A percentile compares a stretch with the other conserved stretches of the same genome.
These are phyloP conservation scores for Suillia variegata DNA, from an alignment of 2,888 invertebrate genomes.

Conservation along the genomic window DNA sequence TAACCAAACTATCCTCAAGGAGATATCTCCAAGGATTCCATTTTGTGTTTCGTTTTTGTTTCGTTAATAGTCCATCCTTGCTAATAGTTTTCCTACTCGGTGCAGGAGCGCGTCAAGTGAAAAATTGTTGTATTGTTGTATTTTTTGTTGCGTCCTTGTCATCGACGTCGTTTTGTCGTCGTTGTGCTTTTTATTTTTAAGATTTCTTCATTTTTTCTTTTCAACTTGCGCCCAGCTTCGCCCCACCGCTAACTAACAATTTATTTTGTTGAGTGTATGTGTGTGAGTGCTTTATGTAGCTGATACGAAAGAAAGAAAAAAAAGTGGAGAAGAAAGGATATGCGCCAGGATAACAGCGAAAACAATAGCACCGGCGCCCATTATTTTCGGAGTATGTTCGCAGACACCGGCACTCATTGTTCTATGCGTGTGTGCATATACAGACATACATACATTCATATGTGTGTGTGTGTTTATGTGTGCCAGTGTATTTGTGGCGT, in stretches of 20 bases:
- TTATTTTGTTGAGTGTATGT: no score
- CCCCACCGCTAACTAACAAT: no score
- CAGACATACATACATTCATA: no score
- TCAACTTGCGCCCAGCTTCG: not conserved
- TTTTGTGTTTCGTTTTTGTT: not conserved
- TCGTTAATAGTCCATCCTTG: slow-evolving; percentile 12
- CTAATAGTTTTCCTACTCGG: no score
- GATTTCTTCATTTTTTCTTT: no score
- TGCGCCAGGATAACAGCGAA: not conserved
- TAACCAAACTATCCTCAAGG: slow-evolving; percentile 3
- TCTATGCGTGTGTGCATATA: no score
- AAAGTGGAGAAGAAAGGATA: not conserved
- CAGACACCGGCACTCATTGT: not conserved
- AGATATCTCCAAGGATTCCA: not conserved
- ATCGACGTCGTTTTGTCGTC: no score
- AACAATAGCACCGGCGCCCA: not conserved
- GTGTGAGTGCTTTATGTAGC: not conserved
- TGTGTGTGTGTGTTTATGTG: no score
- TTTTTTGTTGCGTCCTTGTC: no score
- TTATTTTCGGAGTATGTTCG: not conserved
- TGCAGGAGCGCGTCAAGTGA: slow-evolving; percentile 25
- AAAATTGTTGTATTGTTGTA: slow-evolving; percentile 22
- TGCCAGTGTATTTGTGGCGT: not conserved
- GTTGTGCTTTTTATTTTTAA: slow-evolving; percentile 36
- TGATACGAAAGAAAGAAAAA: no score